Conservation (phyloP, 1,140 invertebrate species). For the Drosophila kohkoa region DNA sequence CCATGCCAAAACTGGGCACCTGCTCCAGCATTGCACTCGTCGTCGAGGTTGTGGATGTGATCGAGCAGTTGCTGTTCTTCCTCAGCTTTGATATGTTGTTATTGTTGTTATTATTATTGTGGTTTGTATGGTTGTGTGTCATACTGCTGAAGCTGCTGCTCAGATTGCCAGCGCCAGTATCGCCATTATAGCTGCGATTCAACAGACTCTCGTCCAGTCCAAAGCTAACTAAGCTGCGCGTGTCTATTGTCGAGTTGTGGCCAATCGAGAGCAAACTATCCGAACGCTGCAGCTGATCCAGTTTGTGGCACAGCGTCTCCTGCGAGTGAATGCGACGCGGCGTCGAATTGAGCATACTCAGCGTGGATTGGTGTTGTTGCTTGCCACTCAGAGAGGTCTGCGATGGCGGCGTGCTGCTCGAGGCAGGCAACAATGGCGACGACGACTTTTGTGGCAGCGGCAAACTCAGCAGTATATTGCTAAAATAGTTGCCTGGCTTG, state of each 20-base stretch:
- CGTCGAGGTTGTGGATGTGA: conserved; percentile 60
- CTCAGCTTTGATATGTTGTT: conserved; percentile 64
- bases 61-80: conserved; percentile 67
- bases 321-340: conserved; percentile 76
- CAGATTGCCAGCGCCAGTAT: conserved; percentile 17
- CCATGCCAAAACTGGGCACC: conserved; percentile 79
- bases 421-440: conserved; percentile 35
- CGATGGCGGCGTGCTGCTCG: conserved; percentile 40
- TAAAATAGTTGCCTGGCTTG: conserved; percentile 76
- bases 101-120: conserved; percentile 52
- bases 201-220: conserved; percentile 53
- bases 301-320: conserved; percentile 61
- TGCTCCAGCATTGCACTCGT: conserved; percentile 64
- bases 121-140: conserved; percentile 23
- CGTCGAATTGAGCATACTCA: conserved; percentile 57
- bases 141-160: conserved; percentile 48
- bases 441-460: conserved; percentile 64
- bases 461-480: conserved; percentile 72
- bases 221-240: conserved; percentile 59
- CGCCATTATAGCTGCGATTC: conserved; percentile 52
- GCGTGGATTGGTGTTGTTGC: conserved; percentile 33
- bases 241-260: conserved; percentile 61
- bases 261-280: conserved; percentile 71
- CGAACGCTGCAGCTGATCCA: conserved; percentile 44
- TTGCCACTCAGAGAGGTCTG: conserved; percentile 35